Evolutionary conservation across 2,888 invertebrate genomes (phyloP).

Genomic region (Leucophenga maculata): DNA sequence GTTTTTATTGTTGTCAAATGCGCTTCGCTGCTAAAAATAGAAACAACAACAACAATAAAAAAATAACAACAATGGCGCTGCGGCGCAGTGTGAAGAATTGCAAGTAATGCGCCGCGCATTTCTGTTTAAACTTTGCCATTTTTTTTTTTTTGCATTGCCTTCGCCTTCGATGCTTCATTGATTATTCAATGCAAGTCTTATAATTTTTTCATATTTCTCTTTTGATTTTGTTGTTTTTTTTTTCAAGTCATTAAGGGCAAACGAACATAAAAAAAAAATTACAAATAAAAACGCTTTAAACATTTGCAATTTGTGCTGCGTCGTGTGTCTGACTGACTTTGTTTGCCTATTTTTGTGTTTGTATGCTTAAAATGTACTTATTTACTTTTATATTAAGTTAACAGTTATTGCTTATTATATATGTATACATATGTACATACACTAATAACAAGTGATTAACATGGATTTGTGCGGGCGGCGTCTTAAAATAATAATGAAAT

Average conservation of each 20-base stretch:
- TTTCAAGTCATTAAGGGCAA: neutral
- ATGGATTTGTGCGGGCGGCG: slow-evolving; percentile 7
- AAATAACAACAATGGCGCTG: too few relatives aligned
- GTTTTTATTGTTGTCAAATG: neutral
- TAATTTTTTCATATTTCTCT: slow-evolving; percentile 31
- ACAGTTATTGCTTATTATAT: slow-evolving; percentile 36
- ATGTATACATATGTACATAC: too few relatives aligned
- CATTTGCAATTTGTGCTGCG: neutral
- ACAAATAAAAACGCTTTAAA: slow-evolving; percentile 7
- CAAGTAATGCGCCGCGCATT: slow-evolving; percentile 18
- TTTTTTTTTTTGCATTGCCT: too few relatives aligned
- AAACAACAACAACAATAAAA: too few relatives aligned
- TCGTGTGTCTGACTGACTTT: too few relatives aligned
- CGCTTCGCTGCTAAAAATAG: too few relatives aligned
- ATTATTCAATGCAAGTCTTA: slow-evolving; percentile 52
- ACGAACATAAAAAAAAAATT: slow-evolving; percentile 30
- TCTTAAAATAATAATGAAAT: slow-evolving; percentile 1
- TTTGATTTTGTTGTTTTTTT: too few relatives aligned
- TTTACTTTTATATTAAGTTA: slow-evolving; percentile 44
- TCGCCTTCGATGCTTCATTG: slow-evolving; percentile 36
- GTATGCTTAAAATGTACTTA: slow-evolving; percentile 22
- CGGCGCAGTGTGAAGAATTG: slow-evolving; percentile 13
- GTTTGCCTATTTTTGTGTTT: slow-evolving; percentile 18
- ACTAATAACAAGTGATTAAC: neutral
- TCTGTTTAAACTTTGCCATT: slow-evolving; percentile 17